Conservation (phyloP, 92 coral and sea anemone species). For the Phenganax subtilis region DNA sequence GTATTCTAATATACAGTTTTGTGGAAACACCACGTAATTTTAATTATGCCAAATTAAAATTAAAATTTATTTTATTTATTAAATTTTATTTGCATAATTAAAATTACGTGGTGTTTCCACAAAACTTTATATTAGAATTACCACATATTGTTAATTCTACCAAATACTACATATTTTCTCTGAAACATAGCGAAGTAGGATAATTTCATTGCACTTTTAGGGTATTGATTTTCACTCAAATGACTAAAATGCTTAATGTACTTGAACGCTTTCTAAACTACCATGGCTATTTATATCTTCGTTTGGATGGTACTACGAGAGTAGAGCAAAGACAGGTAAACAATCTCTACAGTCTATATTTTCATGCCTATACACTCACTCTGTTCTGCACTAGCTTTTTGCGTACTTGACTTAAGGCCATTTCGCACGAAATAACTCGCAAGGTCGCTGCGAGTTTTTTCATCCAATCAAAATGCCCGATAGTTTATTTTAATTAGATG, state of each 20-base stretch:
- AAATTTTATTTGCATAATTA: no score
- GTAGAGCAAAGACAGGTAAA: conserved; percentile 98
- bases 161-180: background rate
- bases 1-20: no score
- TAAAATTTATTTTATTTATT: no score
- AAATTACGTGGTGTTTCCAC: no score
- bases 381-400: background rate
- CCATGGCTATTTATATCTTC: conserved; percentile 89
- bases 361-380: background rate
- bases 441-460: no score
- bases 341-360: background rate
- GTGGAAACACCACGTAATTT: background rate
- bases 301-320: conserved; percentile 90
- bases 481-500: no score
- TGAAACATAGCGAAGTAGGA: no score
- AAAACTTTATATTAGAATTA: no score
- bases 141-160: background rate
- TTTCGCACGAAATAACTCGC: no score
- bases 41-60: no score
- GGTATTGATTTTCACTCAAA: conserved; percentile 91
- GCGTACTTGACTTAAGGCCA: background rate
- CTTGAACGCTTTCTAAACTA: conserved; percentile 82
- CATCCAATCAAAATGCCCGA: no score
- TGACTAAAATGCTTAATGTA: conserved; percentile 96
- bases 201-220: conserved; percentile 29